These are phyloP conservation scores for Egretta garzetta DNA, from an alignment of 2,113 vertebrate species.

Conservation along the genomic window DNA sequence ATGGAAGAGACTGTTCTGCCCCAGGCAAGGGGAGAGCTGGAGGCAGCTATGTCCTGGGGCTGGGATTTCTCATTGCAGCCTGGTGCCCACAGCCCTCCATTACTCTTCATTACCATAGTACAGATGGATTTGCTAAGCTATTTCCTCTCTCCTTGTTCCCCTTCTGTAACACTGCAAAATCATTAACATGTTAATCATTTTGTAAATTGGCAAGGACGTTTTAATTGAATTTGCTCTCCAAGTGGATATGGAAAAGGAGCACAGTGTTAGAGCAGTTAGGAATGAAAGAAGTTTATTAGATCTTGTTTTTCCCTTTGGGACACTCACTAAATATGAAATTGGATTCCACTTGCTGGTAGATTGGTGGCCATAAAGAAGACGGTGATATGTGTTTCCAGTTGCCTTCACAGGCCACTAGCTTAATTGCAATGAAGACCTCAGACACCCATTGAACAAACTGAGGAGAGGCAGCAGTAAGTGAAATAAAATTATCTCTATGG, in stretches of 20 bases:
- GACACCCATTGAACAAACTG: neutral
- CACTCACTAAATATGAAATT: neutral
- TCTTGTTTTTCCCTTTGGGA: neutral
- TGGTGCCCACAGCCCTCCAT: neutral
- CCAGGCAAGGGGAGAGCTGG: neutral
- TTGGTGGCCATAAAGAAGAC: neutral
- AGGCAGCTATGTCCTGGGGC: neutral
- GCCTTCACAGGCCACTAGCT: neutral
- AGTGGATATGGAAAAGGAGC: neutral
- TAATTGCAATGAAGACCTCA: neutral
- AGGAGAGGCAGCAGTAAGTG: neutral
- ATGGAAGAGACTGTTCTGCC: neutral
- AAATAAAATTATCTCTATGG: neutral
- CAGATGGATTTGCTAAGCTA: neutral
- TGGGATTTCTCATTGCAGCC: neutral
- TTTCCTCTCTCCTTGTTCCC: neutral
- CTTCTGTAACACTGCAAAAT: neutral
- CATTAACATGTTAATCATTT: conserved; percentile 41
- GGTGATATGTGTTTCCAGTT: neutral
- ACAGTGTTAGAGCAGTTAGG: neutral
- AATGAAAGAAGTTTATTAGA: neutral
- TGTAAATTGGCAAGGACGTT: conserved; percentile 22
- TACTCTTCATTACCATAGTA: neutral
- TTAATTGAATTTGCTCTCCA: conserved; percentile 36
- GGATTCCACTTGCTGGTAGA: neutral